Percentiles rank a stretch among this genome's conserved stretches.
These are phyloP conservation scores for Isurus oxyrinchus DNA, from an alignment of 2,113 vertebrate genomes.

Conservation along the genomic window DNA sequence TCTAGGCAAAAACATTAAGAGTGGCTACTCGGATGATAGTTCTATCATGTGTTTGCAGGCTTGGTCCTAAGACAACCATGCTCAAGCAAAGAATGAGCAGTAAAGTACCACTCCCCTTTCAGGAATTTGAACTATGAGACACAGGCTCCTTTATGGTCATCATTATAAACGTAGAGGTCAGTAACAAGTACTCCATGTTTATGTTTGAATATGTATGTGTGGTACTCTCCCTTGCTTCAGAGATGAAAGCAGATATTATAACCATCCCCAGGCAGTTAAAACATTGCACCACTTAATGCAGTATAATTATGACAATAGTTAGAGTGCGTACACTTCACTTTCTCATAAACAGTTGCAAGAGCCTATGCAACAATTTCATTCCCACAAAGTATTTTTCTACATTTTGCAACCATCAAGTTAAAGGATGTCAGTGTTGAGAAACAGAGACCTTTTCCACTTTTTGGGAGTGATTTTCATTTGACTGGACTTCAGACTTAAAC, in stretches of 20 bases:
- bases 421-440: neutral
- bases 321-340: neutral
- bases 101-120: neutral
- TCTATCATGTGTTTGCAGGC: neutral
- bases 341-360: neutral
- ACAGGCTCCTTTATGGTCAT: neutral
- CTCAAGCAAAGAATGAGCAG: neutral
- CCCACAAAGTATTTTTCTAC: neutral
- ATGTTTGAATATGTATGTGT: neutral
- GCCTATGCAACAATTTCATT: neutral
- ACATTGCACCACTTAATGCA: neutral
- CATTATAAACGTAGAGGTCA: slow-evolving; percentile 2
- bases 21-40: neutral
- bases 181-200: neutral
- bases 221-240: neutral
- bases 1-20: neutral
- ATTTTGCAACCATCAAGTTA: neutral
- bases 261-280: neutral
- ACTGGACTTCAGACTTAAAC: neutral
- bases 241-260: neutral
- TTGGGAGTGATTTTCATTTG: neutral
- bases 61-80: neutral
- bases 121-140: slow-evolving; percentile 7
- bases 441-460: neutral
- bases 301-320: neutral